A percentile compares a stretch with the other conserved stretches of the same genome.
phyloP scores from a whole-genome alignment of 2,113 vertebrate species.

The Cygnus atratus region DNA sequence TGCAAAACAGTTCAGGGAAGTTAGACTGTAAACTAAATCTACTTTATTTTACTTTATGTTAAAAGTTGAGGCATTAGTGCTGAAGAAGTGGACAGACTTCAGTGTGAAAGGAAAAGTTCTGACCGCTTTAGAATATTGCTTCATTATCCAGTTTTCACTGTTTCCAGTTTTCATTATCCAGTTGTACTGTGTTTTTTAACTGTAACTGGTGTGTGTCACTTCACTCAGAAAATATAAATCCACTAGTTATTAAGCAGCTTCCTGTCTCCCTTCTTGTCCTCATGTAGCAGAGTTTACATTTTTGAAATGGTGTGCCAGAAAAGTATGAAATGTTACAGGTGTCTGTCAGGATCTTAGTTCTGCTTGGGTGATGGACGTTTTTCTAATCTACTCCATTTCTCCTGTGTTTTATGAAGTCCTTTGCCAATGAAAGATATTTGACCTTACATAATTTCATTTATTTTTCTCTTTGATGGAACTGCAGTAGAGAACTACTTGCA shows the following conservation, averaged over 20 bases:
- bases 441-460: background rate
- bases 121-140: background rate
- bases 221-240: background rate
- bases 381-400: background rate
- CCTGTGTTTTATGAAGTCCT: background rate
- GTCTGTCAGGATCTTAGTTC: background rate
- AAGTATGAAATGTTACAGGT: background rate
- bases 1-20: background rate
- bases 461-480: background rate
- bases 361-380: background rate
- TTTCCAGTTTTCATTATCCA: background rate
- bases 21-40: background rate
- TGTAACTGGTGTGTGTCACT: background rate
- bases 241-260: background rate
- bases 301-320: background rate
- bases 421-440: background rate
- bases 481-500: background rate
- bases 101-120: background rate
- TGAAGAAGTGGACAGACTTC: background rate
- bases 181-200: background rate
- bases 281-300: background rate
- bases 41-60: background rate
- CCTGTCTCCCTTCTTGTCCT: background rate
- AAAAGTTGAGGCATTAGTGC: background rate
- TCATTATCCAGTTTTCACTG: background rate